Conservation (phyloP, 2,797 vertebrate genomes). For the Acrossocheilus fasciatus region DNA sequence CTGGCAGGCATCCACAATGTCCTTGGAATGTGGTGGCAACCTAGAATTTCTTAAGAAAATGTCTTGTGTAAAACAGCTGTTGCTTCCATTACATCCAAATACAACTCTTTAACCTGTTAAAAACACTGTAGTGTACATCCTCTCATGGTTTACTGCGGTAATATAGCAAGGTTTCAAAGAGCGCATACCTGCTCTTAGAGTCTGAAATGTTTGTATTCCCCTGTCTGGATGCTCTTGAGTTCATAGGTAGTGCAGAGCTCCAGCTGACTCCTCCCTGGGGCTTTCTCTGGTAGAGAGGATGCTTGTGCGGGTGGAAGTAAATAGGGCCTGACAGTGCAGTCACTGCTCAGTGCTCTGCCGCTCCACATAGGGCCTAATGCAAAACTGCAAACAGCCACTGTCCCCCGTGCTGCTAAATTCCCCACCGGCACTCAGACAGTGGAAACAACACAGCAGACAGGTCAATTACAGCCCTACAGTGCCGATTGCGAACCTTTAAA, state of each 20-base stretch:
- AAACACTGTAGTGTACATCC: constrained; percentile 25
- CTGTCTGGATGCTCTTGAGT: constrained; percentile 43
- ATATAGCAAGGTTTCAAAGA: background rate
- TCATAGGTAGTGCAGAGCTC: constrained; percentile 66
- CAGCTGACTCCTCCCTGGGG: constrained; percentile 67
- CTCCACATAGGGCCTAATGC: constrained; percentile 50
- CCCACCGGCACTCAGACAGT: constrained; percentile 4
- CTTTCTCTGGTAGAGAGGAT: constrained; percentile 64
- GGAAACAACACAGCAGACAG: constrained; percentile 44
- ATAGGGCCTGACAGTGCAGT: constrained; percentile 69
- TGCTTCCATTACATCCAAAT: background rate
- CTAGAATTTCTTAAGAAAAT: background rate
- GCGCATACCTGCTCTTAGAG: background rate
- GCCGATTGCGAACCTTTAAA: constrained; percentile 41
- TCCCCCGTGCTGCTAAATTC: constrained; percentile 9
- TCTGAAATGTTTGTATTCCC: constrained; percentile 38
- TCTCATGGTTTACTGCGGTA: background rate
- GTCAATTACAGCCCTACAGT: constrained; percentile 49
- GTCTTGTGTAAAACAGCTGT: background rate
- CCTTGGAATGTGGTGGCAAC: background rate
- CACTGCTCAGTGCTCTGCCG: constrained; percentile 59
- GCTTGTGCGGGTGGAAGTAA: constrained; percentile 67
- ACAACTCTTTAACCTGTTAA: background rate
- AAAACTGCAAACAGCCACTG: constrained; percentile 47
- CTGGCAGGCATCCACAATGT: background rate